Evolutionary conservation across 2,113 vertebrate species (phyloP).

Genomic region (Nanorana parkeri): DNA sequence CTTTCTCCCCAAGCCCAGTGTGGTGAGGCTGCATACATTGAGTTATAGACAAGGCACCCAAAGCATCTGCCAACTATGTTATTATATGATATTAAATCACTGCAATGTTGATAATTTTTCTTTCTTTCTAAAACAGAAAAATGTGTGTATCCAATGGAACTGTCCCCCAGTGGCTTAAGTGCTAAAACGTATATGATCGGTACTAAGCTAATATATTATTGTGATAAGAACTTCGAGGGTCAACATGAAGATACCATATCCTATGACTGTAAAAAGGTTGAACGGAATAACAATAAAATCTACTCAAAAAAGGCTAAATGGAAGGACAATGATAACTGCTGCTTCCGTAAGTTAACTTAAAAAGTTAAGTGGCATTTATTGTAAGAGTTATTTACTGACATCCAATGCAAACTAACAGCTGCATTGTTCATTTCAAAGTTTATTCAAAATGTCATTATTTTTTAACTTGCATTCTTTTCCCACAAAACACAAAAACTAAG

Average conservation of each 20-base stretch:
- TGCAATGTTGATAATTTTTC: not conserved
- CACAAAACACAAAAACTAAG: too few species aligned
- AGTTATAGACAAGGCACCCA: too few species aligned
- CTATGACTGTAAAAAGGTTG: not conserved
- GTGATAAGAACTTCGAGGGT: not conserved
- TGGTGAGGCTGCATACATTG: too few species aligned
- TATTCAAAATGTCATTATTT: too few species aligned
- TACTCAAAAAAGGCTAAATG: conserved; percentile 1
- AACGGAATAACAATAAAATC: not conserved
- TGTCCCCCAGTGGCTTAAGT: not conserved
- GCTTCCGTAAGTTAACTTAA: not conserved
- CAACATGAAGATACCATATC: too few species aligned
- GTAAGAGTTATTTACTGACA: not conserved
- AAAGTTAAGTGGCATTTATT: not conserved
- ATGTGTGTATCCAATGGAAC: not conserved
- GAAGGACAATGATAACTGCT: not conserved
- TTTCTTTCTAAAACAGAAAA: conserved; percentile 11
- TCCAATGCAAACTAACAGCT: too few species aligned
- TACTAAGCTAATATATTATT: not conserved
- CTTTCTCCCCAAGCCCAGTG: too few species aligned
- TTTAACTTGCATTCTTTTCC: too few species aligned
- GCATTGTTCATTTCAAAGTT: too few species aligned
- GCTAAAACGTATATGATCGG: not conserved
- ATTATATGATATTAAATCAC: too few species aligned
- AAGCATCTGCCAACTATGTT: too few species aligned